Evolutionary conservation across 1,140 invertebrate species (phyloP).

Genomic region (Frieseomelitta varia): DNA sequence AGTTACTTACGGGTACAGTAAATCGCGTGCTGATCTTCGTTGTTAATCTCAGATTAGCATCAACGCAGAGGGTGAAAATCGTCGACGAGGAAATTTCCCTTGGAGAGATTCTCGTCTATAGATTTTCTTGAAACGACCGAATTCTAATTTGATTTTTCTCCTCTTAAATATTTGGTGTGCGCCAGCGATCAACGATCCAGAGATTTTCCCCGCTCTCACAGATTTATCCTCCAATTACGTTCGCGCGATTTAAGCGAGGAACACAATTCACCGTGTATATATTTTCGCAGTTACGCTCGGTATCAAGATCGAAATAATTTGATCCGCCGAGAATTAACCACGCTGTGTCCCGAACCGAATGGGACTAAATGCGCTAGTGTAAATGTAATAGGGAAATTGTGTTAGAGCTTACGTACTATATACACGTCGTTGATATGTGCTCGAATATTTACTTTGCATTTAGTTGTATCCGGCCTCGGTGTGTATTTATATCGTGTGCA

Average conservation of each 20-base stretch:
- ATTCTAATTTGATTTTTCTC: not conserved
- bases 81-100: no score
- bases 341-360: not conserved
- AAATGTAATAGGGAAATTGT: not conserved
- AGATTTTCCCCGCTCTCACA: not conserved
- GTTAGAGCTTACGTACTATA: not conserved
- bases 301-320: not conserved
- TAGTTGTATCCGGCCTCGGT: not conserved
- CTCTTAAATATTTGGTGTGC: not conserved
- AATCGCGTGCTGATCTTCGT: not conserved
- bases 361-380: not conserved
- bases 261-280: not conserved
- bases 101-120: no score
- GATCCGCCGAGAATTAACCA: not conserved
- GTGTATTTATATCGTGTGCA: conserved; percentile 5
- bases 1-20: not conserved
- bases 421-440: not conserved
- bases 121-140: no score
- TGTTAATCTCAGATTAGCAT: not conserved
- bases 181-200: not conserved
- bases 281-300: not conserved
- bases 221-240: not conserved
- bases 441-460: conserved; percentile 35
- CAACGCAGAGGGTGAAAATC: not conserved
- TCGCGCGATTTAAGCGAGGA: not conserved